Evolutionary conservation across 1,140 invertebrate genomes (phyloP).

Genomic region (Melanaphis sacchari): DNA sequence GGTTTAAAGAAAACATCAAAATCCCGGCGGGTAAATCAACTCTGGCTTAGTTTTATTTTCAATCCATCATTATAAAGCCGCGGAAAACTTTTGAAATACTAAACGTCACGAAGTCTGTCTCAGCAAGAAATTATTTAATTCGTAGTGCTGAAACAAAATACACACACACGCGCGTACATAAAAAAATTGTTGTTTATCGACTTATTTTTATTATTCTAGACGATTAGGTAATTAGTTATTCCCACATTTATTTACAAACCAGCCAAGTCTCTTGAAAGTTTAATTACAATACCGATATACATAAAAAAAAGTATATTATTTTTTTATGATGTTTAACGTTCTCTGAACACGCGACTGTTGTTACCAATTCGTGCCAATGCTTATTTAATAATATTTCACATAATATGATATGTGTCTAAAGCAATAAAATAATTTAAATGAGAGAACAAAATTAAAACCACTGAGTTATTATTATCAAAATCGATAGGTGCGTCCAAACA

Average conservation of each 20-base stretch:
- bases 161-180: neutral
- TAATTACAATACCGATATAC: slow-evolving; percentile 17
- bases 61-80: neutral
- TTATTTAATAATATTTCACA: neutral
- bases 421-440: neutral
- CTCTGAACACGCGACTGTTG: neutral
- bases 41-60: neutral
- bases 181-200: neutral
- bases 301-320: neutral
- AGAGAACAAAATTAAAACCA: neutral
- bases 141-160: neutral
- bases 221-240: neutral
- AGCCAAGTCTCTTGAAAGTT: neutral
- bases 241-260: neutral
- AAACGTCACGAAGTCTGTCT: slow-evolving; percentile 8
- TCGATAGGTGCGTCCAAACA: neutral
- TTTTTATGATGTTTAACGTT: neutral
- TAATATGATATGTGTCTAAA: neutral
- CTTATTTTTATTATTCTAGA: neutral
- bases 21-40: neutral
- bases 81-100: slow-evolving; percentile 5
- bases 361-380: neutral
- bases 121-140: neutral
- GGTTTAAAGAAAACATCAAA: slow-evolving; percentile 40
- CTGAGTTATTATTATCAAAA: neutral